Base-by-base conservation (phyloP, 2,888 invertebrate species). In the Tinea pellionella region DNA sequence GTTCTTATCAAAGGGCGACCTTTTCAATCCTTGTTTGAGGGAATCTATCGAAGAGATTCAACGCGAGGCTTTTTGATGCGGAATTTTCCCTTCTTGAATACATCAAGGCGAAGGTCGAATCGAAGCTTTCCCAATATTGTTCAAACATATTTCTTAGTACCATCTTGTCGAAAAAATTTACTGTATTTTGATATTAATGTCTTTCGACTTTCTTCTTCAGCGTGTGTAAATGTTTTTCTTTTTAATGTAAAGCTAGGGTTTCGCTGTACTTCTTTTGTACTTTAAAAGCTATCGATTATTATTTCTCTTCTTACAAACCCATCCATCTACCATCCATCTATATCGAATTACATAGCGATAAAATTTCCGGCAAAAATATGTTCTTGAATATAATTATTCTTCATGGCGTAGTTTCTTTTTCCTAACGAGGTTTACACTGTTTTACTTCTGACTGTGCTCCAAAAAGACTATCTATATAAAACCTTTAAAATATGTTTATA, bases 11-110 rank as follows among this genome's bases (percentile, higher is more conserved):
- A 57, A 57, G 32, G n/a, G 30, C 32, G 57, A 57, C 57, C 57
- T 57, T 57, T 57, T 57, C 57, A 57, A 57, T 57, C 57, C 57
- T 57, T 32, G 57, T 57, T 57, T 57, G 57, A 57, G 19, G 32
- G 32, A 32, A 57, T 32, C 32, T 57, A 32, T 57, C 57, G 57
- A 32, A 32, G 57, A 57, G 2, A 32, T 57, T 32, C 32, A 8
- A 2, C 55, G 55, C 24, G 2, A 3, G 55, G 55, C 53, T 24
- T 53, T 53, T 19, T 18, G 57, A 13, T 57, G 15, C 30, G 57
- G 57, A 57, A 57, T 57, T 57, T 32, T 57, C 57, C 57, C 24
- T 55, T 19, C 24, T 57, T 57, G 57, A 57, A 57, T 57, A 57
- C 13, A 57, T 57, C 13, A 32, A n/a, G 30, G 32, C 32, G 15